Evolutionary conservation across 2,888 invertebrate species (phyloP), one percentile per base, ranked within the genome.

Genomic region (Catocala sponsa): DNA sequence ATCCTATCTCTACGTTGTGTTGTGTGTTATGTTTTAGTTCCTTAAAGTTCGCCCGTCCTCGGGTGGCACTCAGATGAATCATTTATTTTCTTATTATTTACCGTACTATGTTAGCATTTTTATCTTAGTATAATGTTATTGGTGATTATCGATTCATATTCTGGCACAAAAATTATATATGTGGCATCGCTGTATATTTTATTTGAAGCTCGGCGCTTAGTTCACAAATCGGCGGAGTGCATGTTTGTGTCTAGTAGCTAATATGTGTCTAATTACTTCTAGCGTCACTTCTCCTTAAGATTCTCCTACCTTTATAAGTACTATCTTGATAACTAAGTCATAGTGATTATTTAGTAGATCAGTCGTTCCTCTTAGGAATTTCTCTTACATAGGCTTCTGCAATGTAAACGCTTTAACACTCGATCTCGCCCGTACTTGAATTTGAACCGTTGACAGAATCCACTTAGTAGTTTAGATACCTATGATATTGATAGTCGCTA

Each of bases 241-340:
- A 56, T 61, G 72, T 55, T 68, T 59, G 68, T 67, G 65, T 74
- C 68, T 78, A 72, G 58, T 80, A 79, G 73, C 72, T 82, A 78
- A 78, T 84, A 76, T 76, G 76, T 86, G 78, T 86, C 83, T 87
- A 81, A 78, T 76, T 85, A 82, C 82, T 73, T 74, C 71, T 82
- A 85, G 76, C 78, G 78, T 79, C 79, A 78, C 76, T 76, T 80
- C 75, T 77, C 79, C 84, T 85, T 88, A 87, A 87, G 83, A 86
- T 88, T 87, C 81, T 85, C 82, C 85, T 90, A 87, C 61, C 72
- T 75, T 49, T 91, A 90, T 91, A 90, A 90, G 89, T 85, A 80
- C 76, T 87, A 83, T 87, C 84, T 90, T 84, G 85, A 84, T 87
- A 89, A 88, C 90, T 93, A 91, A 91, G 92, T 93, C 91, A 90